Percentiles rank a stretch among this genome's conserved stretches.
Evolutionary conservation across 35 echinoderm and acorn worm genomes (phyloP).

Genomic region (Stichopus chloronotus): DNA sequence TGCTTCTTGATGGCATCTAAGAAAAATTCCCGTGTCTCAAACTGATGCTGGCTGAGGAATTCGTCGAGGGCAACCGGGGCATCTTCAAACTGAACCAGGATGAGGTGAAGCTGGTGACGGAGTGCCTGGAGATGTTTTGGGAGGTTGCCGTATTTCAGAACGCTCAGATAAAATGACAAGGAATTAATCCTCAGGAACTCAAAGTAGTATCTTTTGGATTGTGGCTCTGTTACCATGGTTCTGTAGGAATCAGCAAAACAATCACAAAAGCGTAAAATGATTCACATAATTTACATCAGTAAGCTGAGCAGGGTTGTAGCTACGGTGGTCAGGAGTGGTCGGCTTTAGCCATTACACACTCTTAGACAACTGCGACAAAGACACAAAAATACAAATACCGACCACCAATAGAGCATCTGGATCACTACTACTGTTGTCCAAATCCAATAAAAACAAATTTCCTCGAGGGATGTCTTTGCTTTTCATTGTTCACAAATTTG

Average conservation of each 20-base stretch:
- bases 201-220: constrained; percentile 82
- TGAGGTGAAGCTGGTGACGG: constrained; percentile 65
- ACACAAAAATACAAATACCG: too few relatives aligned
- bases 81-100: constrained; percentile 93
- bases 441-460: too few relatives aligned
- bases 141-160: constrained; percentile 74
- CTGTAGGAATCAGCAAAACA: neutral
- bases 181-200: constrained; percentile 85
- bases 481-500: too few relatives aligned
- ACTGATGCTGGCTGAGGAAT: constrained; percentile 82
- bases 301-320: neutral
- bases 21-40: constrained; percentile 86
- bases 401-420: too few relatives aligned
- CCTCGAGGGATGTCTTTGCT: too few relatives aligned
- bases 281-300: neutral
- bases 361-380: too few relatives aligned
- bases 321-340: neutral
- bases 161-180: constrained; percentile 76
- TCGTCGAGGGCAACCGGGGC: constrained; percentile 89
- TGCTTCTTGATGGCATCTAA: constrained; percentile 77
- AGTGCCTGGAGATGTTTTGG: constrained; percentile 69
- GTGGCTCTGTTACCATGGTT: constrained; percentile 51
- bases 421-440: too few relatives aligned
- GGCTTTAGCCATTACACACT: too few relatives aligned
- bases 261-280: neutral